A percentile compares a stretch with the other conserved stretches of the same genome.
Conservation (phyloP, 2,113 vertebrate species). For the Macquaria australasica region DNA sequence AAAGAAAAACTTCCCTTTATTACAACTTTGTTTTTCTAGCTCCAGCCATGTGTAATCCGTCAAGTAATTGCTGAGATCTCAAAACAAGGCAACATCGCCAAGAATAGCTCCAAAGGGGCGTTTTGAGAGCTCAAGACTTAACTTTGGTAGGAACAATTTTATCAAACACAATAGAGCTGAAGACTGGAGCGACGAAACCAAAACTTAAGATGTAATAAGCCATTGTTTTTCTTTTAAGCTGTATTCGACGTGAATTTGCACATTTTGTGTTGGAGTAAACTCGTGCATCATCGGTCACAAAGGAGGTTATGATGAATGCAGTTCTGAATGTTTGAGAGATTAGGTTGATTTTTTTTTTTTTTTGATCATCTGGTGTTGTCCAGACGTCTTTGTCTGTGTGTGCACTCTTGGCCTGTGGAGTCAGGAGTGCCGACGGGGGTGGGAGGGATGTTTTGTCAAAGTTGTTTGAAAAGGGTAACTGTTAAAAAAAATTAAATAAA, state of each 20-base stretch:
- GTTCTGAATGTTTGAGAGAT: slow-evolving; percentile 46
- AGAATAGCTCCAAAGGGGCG: neutral
- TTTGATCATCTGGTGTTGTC: slow-evolving; percentile 6
- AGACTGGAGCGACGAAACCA: neutral
- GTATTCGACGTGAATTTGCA: neutral
- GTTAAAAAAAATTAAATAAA: slow-evolving; percentile 14
- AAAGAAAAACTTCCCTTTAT: neutral
- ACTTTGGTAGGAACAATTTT: neutral
- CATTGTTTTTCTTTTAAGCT: neutral
- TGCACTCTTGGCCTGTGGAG: slow-evolving; percentile 14
- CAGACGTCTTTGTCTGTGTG: neutral
- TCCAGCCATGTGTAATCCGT: neutral
- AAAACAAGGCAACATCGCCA: neutral
- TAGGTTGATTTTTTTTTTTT: slow-evolving; percentile 34
- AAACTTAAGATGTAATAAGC: neutral
- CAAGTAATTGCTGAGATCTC: neutral
- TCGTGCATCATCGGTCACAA: slow-evolving; percentile 27
- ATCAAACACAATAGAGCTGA: neutral
- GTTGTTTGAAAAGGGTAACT: slow-evolving; percentile 25
- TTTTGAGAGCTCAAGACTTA: neutral
- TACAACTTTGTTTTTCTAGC: neutral
- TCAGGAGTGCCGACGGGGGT: slow-evolving; percentile 12
- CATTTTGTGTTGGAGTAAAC: neutral
- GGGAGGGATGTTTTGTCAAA: slow-evolving; percentile 34
- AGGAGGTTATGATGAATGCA: slow-evolving; percentile 41